Evolutionary conservation across 2,888 invertebrate species (phyloP).

Genomic region (Kryphioiulus occultus): DNA sequence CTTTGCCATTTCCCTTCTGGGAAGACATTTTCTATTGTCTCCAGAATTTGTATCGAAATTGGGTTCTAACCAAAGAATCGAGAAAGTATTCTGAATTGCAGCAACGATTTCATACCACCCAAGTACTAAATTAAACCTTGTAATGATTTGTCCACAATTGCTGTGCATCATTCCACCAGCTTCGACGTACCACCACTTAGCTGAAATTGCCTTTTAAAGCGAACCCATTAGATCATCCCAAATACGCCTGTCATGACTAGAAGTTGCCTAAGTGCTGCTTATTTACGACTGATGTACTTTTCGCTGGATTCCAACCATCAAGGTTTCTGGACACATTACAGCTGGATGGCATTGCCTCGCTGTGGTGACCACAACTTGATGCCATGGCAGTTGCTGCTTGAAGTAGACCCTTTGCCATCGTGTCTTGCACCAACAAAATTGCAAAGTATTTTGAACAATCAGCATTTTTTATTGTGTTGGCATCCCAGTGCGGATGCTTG

Average conservation of each 20-base stretch:
- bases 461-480: background rate
- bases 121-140: background rate
- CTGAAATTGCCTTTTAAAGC: background rate
- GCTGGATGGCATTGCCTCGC: background rate
- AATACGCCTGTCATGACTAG: background rate
- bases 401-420: background rate
- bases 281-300: background rate
- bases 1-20: too few species aligned
- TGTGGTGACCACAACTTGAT: background rate
- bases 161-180: background rate
- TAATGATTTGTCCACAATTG: background rate
- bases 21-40: too few species aligned
- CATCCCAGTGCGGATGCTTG: background rate
- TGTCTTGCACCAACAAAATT: too few species aligned
- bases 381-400: background rate
- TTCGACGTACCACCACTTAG: background rate
- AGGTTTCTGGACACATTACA: background rate
- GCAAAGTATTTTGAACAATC: too few species aligned
- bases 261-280: background rate
- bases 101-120: background rate
- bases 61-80: too few species aligned
- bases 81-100: background rate
- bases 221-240: background rate
- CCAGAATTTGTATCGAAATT: too few species aligned
- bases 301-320: background rate